These are phyloP conservation scores for Podotricha telesiphe DNA, from an alignment of 2,888 invertebrate species.

Conservation along the genomic window DNA sequence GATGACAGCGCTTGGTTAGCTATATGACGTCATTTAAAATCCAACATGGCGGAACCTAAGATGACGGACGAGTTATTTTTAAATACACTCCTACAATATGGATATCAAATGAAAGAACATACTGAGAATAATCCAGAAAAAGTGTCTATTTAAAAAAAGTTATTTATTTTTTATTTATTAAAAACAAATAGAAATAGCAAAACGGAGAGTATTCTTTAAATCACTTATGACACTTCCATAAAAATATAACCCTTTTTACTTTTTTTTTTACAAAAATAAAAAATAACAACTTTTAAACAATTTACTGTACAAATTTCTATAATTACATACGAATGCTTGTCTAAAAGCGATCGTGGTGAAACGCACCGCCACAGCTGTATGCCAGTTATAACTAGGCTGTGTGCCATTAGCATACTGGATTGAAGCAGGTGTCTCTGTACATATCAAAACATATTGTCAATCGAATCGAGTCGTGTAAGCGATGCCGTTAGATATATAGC, in stretches of 20 bases:
- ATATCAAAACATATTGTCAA: constrained; percentile 42
- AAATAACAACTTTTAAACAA: not conserved
- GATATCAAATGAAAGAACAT: too few relatives aligned
- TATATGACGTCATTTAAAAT: too few relatives aligned
- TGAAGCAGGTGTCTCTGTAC: constrained; percentile 34
- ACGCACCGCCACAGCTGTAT: constrained; percentile 17
- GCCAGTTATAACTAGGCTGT: constrained; percentile 24
- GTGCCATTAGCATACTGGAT: constrained; percentile 44
- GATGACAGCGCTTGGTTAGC: too few relatives aligned
- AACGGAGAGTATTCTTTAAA: not conserved
- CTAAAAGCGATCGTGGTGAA: constrained; percentile 8
- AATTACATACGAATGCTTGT: constrained; percentile 6
- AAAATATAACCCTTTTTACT: too few relatives aligned
- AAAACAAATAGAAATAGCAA: too few relatives aligned
- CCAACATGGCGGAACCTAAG: too few relatives aligned
- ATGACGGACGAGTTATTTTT: too few relatives aligned
- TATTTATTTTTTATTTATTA: too few relatives aligned
- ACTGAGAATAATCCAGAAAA: too few relatives aligned
- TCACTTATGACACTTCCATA: too few relatives aligned
- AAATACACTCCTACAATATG: too few relatives aligned
- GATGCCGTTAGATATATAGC: constrained; percentile 5
- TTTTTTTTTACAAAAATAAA: not conserved
- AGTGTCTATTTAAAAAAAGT: too few relatives aligned
- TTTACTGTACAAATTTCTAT: not conserved
- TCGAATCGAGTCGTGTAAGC: constrained; percentile 29